Evolutionary conservation across 2,888 invertebrate species (phyloP).

Genomic region (Tetranychus piercei): DNA sequence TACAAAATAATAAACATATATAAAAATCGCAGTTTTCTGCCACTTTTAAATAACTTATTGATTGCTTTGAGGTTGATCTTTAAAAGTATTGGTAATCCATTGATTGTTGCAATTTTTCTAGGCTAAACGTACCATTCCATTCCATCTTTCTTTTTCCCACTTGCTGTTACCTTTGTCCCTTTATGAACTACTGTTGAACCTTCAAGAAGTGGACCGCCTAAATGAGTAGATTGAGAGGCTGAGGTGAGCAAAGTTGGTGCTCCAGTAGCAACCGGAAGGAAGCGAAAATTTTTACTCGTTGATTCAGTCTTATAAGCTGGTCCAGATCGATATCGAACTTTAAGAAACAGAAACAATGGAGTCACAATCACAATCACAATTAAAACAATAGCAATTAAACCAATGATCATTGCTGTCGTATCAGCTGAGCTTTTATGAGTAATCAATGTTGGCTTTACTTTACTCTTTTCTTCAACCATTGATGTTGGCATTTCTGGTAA

Average conservation of each 20-base stretch:
- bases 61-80: too few relatives aligned
- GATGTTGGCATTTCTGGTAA: background rate
- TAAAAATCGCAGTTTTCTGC: background rate
- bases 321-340: conserved; percentile 44
- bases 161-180: conserved; percentile 33
- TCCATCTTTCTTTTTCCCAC: conserved; percentile 44
- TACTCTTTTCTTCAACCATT: background rate
- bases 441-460: background rate
- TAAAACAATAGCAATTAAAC: conserved; percentile 71
- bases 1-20: background rate
- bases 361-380: conserved; percentile 78
- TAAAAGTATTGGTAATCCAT: background rate
- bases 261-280: conserved; percentile 24
- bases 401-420: conserved; percentile 57
- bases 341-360: conserved; percentile 41
- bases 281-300: conserved; percentile 43
- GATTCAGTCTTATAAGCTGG: conserved; percentile 85
- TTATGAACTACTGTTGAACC: conserved; percentile 39
- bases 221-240: conserved; percentile 31
- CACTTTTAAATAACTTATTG: background rate
- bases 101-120: background rate
- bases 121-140: conserved; percentile 82
- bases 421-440: conserved; percentile 41
- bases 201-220: conserved; percentile 37
- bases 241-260: conserved; percentile 31